Percentiles rank a stretch among this genome's conserved stretches.
phyloP scores from a whole-genome alignment of 2,888 invertebrate species.

The Pheosia gnoma region DNA sequence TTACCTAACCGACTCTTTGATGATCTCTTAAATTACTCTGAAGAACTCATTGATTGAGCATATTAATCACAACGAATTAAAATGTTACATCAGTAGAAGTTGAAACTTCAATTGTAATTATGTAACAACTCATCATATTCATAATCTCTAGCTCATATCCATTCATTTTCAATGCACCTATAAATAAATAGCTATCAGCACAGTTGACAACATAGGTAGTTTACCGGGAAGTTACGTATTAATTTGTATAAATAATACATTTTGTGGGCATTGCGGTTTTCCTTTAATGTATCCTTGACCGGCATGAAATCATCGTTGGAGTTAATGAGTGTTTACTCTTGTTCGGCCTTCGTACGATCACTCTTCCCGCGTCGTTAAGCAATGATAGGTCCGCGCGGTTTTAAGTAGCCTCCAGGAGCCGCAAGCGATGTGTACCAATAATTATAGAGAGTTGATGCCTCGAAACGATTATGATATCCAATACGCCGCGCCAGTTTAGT shows the following conservation, averaged over 20 bases:
- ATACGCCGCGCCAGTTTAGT: slow-evolving; percentile 51
- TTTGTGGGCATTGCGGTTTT: slow-evolving; percentile 53
- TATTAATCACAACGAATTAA: slow-evolving; percentile 40
- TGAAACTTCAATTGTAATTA: neutral
- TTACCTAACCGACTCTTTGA: slow-evolving; percentile 58
- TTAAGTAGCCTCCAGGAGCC: slow-evolving; percentile 56
- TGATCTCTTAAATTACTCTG: slow-evolving; percentile 43
- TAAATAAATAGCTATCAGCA: neutral
- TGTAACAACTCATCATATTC: neutral
- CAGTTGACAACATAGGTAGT: neutral
- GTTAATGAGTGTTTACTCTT: slow-evolving; percentile 67
- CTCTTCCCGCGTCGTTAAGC: slow-evolving; percentile 64
- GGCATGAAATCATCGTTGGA: slow-evolving; percentile 72
- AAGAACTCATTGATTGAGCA: slow-evolving; percentile 40
- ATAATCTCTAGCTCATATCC: neutral
- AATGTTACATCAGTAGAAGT: slow-evolving; percentile 27
- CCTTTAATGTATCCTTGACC: slow-evolving; percentile 72
- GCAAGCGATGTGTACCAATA: slow-evolving; percentile 40
- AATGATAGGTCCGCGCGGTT: slow-evolving; percentile 50
- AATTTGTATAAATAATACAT: slow-evolving; percentile 28
- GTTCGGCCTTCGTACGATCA: slow-evolving; percentile 64
- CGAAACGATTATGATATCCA: slow-evolving; percentile 60
- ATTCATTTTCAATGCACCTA: neutral
- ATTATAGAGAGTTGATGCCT: slow-evolving; percentile 53
- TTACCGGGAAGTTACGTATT: slow-evolving; percentile 17